These are phyloP conservation scores for Watsonalla binaria DNA, from an alignment of 2,888 invertebrate species.

Conservation along the genomic window DNA sequence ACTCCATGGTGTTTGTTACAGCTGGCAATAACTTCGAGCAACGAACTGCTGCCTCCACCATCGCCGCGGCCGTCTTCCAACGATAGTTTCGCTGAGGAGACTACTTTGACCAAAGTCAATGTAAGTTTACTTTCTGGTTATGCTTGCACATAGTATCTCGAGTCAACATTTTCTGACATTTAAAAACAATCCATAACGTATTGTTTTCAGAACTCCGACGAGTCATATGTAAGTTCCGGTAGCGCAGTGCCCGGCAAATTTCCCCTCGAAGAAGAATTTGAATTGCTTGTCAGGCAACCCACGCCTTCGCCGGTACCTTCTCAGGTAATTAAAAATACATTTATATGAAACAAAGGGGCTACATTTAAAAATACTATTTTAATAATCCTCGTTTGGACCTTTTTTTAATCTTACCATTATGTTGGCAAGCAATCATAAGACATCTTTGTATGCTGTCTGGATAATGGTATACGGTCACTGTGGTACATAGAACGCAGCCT, in stretches of 20 bases:
- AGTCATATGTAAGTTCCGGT: constrained; percentile 72
- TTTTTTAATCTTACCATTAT: too few species aligned
- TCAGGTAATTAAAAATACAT: constrained; percentile 36
- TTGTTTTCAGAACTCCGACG: constrained; percentile 56
- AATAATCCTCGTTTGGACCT: too few species aligned
- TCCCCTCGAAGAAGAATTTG: constrained; percentile 68
- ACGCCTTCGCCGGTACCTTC: constrained; percentile 68
- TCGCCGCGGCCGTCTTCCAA: constrained; percentile 69
- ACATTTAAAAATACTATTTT: too few species aligned
- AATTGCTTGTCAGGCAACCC: constrained; percentile 49
- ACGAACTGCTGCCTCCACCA: constrained; percentile 64
- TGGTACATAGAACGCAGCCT: too few species aligned
- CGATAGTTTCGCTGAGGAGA: constrained; percentile 62
- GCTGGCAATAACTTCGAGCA: constrained; percentile 37
- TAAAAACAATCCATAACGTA: not conserved
- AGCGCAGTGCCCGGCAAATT: constrained; percentile 71
- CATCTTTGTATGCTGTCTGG: too few species aligned
- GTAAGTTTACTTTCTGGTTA: constrained; percentile 27
- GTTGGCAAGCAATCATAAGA: too few species aligned
- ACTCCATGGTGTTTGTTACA: not conserved
- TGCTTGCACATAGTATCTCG: too few species aligned
- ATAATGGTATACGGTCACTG: too few species aligned
- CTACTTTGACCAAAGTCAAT: constrained; percentile 49
- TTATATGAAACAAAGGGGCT: too few species aligned
- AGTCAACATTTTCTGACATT: too few species aligned